Evolutionary conservation across 1,140 invertebrate genomes (phyloP).

Genomic region (Conus ventricosus): DNA sequence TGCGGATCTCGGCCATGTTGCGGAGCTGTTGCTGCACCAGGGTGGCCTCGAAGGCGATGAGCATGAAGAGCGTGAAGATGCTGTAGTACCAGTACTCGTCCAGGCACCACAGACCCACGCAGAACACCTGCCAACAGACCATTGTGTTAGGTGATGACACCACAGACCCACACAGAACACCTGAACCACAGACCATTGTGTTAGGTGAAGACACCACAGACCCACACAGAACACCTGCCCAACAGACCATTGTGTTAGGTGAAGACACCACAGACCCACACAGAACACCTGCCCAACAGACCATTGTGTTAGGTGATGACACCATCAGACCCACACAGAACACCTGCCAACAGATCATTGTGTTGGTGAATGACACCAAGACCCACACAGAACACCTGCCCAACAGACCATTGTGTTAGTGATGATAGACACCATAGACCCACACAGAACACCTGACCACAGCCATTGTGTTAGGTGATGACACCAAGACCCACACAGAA

Average conservation of each 20-base stretch:
- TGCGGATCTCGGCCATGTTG: conserved; percentile 99
- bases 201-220: conserved; percentile 88
- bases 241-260: conserved; percentile 79
- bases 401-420: conserved; percentile 99
- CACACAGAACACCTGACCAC: conserved; percentile 97
- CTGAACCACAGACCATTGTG: conserved; percentile 78
- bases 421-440: conserved; percentile 97
- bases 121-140: conserved; percentile 97
- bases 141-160: conserved; percentile 88
- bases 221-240: conserved; percentile 82
- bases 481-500: conserved; percentile 81
- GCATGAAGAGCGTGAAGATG: conserved; percentile 97
- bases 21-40: conserved; percentile 97
- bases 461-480: too few relatives aligned
- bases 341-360: conserved; percentile 82
- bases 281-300: conserved; percentile 84
- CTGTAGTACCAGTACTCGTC: conserved; percentile 95
- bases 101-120: conserved; percentile 98
- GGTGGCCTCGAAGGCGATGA: conserved; percentile 98
- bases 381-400: conserved; percentile 94
- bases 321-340: conserved; percentile 75
- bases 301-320: conserved; percentile 85
- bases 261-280: conserved; percentile 83
- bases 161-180: conserved; percentile 98
- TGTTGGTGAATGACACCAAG: conserved; percentile 97